Evolutionary conservation across 1,140 invertebrate genomes (phyloP), one percentile per base, ranked within the genome.

Genomic region (Drosophila willistoni): DNA sequence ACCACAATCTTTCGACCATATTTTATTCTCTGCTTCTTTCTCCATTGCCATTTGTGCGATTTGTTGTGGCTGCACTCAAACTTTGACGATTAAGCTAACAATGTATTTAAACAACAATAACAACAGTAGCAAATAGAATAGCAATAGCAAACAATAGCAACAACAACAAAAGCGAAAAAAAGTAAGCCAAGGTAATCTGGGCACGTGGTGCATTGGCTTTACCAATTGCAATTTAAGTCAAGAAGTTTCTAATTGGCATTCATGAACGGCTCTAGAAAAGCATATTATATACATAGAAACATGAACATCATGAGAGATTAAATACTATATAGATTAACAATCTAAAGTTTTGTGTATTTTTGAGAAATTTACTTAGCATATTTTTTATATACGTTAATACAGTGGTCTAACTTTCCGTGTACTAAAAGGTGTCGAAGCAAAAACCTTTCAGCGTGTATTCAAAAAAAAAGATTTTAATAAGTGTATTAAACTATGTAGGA

Each of bases 81-180:
- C 56, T 59, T 14, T 36, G 56, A 59, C 56, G 56, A 59, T 59
- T 59, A 59, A 39, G 56, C 56, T 36, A 59, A 59, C 56, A 59
- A 59, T 39, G 56, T 59, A 39, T 59, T 59, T 59, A 39, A 51
- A 51, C 44, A 47, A 47, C 42, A 47, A 47, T 36, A 36, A 17
- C 42, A 17, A 47, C 14, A 47, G 1, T 29, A 29, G 29, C 5
- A 7, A 19, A 47, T 9, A 19, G 14, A 51, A 51, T 0, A 19
- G 44, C 10, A 10, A 47, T 17, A 47, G 14, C 29, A 29, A 6
- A 29, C 42, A 47, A 47, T 7, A 44, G 7, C 17, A 54, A 54
- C 47, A 19, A 25, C 10, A 56, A 57, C 14, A 39, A 36, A 7
- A 25, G 25, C 13, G 9, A 25, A 59, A 25, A 59, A 59, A 59